Percentiles rank a stretch among this genome's conserved stretches.
Conservation (phyloP, 2,888 invertebrate species). For the Meandrusa payeni region DNA sequence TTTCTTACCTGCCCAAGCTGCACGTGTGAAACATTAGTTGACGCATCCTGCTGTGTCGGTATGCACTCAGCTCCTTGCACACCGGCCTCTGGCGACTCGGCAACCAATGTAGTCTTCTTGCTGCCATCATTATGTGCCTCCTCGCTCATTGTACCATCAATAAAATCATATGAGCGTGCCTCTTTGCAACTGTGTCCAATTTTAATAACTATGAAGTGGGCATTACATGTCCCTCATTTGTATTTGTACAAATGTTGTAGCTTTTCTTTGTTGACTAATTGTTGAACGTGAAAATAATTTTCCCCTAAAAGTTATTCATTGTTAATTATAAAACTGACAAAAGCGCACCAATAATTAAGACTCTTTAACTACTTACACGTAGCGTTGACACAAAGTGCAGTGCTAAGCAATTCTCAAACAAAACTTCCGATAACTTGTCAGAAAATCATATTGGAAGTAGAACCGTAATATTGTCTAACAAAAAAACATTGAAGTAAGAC, state of each 20-base stretch:
- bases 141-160: slow-evolving; percentile 70
- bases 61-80: slow-evolving; percentile 34
- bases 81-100: slow-evolving; percentile 35
- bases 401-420: slow-evolving; percentile 37
- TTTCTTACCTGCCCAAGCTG: slow-evolving; percentile 47
- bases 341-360: too few species aligned
- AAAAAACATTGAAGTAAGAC: slow-evolving; percentile 43
- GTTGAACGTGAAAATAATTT: too few species aligned
- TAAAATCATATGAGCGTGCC: slow-evolving; percentile 46
- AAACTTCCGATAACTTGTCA: slow-evolving; percentile 38
- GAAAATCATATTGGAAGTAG: slow-evolving; percentile 24
- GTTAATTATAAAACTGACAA: too few species aligned
- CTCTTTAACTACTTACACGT: slow-evolving; percentile 11
- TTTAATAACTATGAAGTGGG: slow-evolving; percentile 45
- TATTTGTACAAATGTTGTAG: slow-evolving; percentile 45
- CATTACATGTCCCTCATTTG: slow-evolving; percentile 45
- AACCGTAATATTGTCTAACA: slow-evolving; percentile 38
- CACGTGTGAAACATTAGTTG: slow-evolving; percentile 52
- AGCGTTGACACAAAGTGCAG: slow-evolving; percentile 18
- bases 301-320: too few species aligned
- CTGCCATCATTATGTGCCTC: slow-evolving; percentile 64
- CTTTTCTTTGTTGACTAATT: slow-evolving; percentile 18
- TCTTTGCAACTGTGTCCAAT: slow-evolving; percentile 26
- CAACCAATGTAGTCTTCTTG: slow-evolving; percentile 46
- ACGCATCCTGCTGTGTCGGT: slow-evolving; percentile 41